These are phyloP conservation scores for Enteromius argenteus DNA, from an alignment of 2,797 vertebrate genomes.

Conservation along the genomic window DNA sequence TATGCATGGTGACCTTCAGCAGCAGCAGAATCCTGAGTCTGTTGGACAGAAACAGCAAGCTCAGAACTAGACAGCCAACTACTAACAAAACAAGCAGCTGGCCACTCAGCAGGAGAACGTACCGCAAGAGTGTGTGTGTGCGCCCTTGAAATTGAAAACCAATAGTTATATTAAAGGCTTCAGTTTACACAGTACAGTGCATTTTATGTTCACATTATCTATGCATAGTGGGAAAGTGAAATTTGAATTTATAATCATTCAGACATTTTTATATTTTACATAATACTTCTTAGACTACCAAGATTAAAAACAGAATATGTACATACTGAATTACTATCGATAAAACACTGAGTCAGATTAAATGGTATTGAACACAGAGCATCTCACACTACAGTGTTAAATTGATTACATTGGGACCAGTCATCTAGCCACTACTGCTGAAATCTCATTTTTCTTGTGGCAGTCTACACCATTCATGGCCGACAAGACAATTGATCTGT, in stretches of 20 bases:
- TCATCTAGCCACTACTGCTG: slow-evolving; percentile 21
- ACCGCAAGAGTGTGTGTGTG: slow-evolving; percentile 10
- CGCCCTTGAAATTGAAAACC: slow-evolving; percentile 26
- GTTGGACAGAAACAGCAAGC: slow-evolving; percentile 58
- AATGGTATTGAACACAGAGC: neutral
- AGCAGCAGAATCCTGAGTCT: slow-evolving; percentile 28
- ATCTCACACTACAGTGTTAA: neutral
- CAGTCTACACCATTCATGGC: slow-evolving; percentile 1
- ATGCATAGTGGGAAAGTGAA: neutral
- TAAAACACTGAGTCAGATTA: neutral
- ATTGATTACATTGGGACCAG: slow-evolving; percentile 5
- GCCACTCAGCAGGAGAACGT: slow-evolving; percentile 52
- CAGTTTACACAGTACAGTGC: neutral
- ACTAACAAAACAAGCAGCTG: slow-evolving; percentile 62
- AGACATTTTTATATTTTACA: neutral
- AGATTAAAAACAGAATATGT: neutral
- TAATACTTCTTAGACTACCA: neutral
- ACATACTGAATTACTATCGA: neutral
- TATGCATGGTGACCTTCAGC: slow-evolving; percentile 60
- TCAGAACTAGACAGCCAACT: slow-evolving; percentile 45
- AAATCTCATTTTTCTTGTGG: slow-evolving; percentile 31
- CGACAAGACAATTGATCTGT: slow-evolving; percentile 48
- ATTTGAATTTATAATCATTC: slow-evolving; percentile 7
- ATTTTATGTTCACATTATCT: neutral
- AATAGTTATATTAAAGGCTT: slow-evolving; percentile 32